phyloP scores from a whole-genome alignment of 64 coral and sea anemone species.

The Exaiptasia diaphana region DNA sequence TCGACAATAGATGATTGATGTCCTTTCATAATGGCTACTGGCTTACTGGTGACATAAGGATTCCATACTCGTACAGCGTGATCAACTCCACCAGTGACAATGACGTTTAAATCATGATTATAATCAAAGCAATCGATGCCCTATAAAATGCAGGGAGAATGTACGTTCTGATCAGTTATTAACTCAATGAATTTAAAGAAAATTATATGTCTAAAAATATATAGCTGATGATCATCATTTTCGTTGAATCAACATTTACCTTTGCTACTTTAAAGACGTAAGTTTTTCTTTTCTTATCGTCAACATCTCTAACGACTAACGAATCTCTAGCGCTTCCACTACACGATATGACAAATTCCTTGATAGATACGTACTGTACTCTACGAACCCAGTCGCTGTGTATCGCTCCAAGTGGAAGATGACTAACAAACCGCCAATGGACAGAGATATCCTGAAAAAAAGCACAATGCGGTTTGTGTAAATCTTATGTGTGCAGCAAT shows the following conservation, averaged over 20 bases:
- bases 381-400: constrained; percentile 79
- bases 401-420: constrained; percentile 42
- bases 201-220: no score
- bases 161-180: no score
- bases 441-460: constrained; percentile 47
- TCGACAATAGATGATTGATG: constrained; percentile 85
- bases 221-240: no score
- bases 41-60: constrained; percentile 89
- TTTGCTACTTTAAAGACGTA: constrained; percentile 90
- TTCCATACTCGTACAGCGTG: constrained; percentile 91
- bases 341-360: constrained; percentile 83
- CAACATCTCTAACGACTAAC: constrained; percentile 79
- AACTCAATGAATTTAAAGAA: no score
- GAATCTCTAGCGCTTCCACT: constrained; percentile 76
- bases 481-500: no score
- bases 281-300: constrained; percentile 89
- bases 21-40: constrained; percentile 89
- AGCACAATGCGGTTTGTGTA: neutral
- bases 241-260: constrained; percentile 45
- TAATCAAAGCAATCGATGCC: constrained; percentile 96
- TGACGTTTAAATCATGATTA: constrained; percentile 66
- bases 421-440: constrained; percentile 57
- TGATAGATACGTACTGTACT: constrained; percentile 60
- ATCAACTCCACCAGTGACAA: constrained; percentile 87
- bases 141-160: no score